These are phyloP conservation scores for Zeugodacus cucurbitae DNA, from an alignment of 1,140 invertebrate genomes.

Conservation along the genomic window DNA sequence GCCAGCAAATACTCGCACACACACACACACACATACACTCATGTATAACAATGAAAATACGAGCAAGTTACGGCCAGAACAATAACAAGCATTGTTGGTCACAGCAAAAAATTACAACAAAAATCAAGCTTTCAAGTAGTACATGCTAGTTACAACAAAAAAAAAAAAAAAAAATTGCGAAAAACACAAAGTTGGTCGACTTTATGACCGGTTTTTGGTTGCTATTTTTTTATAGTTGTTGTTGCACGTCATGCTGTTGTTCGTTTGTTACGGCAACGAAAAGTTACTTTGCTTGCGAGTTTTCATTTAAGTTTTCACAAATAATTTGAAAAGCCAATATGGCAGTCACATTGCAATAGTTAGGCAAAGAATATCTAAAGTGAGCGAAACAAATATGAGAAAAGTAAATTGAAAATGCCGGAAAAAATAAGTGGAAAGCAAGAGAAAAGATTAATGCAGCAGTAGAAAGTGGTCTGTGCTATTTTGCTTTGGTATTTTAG, in stretches of 20 bases:
- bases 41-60: not conserved
- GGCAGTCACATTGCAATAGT: not conserved
- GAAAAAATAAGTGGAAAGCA: not conserved
- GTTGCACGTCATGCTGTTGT: not conserved
- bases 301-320: conserved; percentile 28
- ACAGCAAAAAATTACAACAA: not conserved
- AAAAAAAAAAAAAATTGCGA: not conserved
- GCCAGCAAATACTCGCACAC: conserved; percentile 1
- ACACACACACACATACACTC: not conserved
- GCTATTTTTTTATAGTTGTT: not conserved
- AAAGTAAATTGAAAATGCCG: not conserved
- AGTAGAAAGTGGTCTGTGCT: not conserved
- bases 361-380: not conserved
- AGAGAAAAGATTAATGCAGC: not conserved
- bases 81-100: not conserved
- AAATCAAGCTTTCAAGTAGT: not conserved
- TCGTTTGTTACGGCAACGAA: not conserved
- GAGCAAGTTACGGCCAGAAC: not conserved
- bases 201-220: not conserved
- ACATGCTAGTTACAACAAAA: not conserved
- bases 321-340: not conserved
- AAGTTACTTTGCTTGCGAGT: not conserved
- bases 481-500: no score
- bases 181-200: not conserved
- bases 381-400: no score